Conservation (phyloP, 2,888 invertebrate genomes). For the Dorcus hopei region DNA sequence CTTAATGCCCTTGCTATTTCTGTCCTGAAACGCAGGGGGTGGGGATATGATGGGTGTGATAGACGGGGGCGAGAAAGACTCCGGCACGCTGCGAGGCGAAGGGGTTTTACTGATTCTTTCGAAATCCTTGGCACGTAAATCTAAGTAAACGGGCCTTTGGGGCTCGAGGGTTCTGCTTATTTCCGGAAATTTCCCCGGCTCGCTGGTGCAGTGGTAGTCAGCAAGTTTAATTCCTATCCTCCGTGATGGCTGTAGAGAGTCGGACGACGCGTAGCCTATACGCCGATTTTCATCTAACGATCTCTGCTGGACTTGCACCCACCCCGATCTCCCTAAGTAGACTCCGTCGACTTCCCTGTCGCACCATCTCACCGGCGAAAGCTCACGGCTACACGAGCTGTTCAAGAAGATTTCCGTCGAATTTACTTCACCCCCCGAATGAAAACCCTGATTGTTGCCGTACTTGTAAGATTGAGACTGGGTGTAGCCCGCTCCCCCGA, state of each 20-base stretch:
- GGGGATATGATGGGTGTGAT: conserved; percentile 68
- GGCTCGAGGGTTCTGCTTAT: conserved; percentile 23
- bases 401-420: conserved; percentile 50
- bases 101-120: conserved; percentile 37
- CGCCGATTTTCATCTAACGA: conserved; percentile 54
- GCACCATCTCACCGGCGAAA: conserved; percentile 60
- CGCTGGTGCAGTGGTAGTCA: conserved; percentile 53
- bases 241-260: conserved; percentile 46
- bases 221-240: conserved; percentile 52
- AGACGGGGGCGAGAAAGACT: conserved; percentile 59
- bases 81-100: conserved; percentile 43
- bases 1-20: conserved; percentile 28
- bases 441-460: conserved; percentile 28
- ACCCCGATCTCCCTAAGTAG: conserved; percentile 56
- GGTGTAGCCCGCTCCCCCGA: conserved; percentile 30
- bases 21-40: conserved; percentile 67
- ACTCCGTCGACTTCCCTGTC: conserved; percentile 60
- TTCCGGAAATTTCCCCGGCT: conserved; percentile 35
- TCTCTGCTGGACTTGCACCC: conserved; percentile 58
- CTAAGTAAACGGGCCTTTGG: conserved; percentile 45
- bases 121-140: conserved; percentile 41
- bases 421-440: conserved; percentile 47
- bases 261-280: conserved; percentile 39
- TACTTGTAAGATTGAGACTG: conserved; percentile 17
- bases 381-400: conserved; percentile 51